Evolutionary conservation across 2,113 vertebrate species (phyloP).

Genomic region (Todiramphus saurophagus): DNA sequence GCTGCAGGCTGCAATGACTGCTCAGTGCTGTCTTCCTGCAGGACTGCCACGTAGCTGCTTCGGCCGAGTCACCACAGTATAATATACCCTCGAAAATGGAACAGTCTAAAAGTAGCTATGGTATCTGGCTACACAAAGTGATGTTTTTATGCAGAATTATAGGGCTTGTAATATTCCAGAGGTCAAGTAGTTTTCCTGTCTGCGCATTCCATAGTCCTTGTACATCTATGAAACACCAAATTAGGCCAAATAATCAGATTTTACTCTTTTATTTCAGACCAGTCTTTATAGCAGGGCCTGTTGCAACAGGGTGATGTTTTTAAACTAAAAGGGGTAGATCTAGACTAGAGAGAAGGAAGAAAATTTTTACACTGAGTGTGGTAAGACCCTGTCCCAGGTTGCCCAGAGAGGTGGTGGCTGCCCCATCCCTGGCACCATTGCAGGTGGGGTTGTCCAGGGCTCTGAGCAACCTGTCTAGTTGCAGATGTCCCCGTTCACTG

Average conservation of each 20-base stretch:
- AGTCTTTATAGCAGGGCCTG: neutral
- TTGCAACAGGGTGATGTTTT: neutral
- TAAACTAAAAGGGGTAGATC: neutral
- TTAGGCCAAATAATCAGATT: neutral
- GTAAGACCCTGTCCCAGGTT: neutral
- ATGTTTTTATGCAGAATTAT: neutral
- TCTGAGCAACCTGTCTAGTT: neutral
- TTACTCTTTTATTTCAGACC: neutral
- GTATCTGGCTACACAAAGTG: neutral
- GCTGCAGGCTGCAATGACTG: neutral
- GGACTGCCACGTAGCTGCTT: neutral
- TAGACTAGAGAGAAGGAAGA: neutral
- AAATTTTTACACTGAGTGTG: neutral
- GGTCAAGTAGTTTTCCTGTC: constrained; percentile 17
- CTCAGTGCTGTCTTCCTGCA: neutral
- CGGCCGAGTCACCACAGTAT: neutral
- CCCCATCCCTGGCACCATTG: neutral
- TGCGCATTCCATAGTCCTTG: neutral
- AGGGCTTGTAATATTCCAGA: constrained; percentile 8
- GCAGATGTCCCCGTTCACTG: neutral
- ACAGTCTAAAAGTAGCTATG: neutral
- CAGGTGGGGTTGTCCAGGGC: neutral
- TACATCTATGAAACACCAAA: constrained; percentile 3
- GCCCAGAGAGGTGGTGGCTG: neutral
- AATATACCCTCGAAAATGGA: neutral